Evolutionary conservation across 2,888 invertebrate genomes (phyloP), one percentile per base, ranked within the genome.

Genomic region (Ornithoptera priamus): DNA sequence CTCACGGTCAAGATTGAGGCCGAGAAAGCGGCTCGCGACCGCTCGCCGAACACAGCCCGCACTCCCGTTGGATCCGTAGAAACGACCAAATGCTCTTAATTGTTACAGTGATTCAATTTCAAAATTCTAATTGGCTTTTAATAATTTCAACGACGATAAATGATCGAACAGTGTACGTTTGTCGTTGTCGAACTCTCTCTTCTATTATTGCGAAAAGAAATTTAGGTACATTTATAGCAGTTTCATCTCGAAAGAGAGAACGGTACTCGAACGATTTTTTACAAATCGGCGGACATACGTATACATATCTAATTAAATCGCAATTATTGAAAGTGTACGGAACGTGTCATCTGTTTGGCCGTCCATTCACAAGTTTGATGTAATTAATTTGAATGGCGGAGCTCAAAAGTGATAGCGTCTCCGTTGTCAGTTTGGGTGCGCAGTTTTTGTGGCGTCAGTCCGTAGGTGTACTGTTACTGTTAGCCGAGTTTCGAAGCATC

Each of bases 391-490:
- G 82, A 89, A 87, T 86, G 81, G 80, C 80, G 81, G 78, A 80
- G 82, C 81, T 88, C 88, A 87, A 87, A 86, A 86, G 85, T 85
- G 82, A 81, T 80, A 79, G 81, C 81, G 80, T 78, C 80, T 77
- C 80, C 78, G 81, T 78, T 79, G 80, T 79, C 80, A 80, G 79
- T 80, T 77, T 81, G 85, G 85, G 84, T 85, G 87, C 82, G 75
- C 78, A 83, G 83, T 90, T 91, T 90, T 90, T 89, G 85, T 85
- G 80, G 77, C 78, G 73, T 77, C 78, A 75, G 84, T 87, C 78
- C 75, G 84, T 87, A 84, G 85, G 85, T 88, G 86, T 89, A 91
- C 89, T 88, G 85, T 88, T 87, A 89, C 85, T 87, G 87, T 88
- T 90, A 90, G 86, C 90, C 88, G 89, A 89, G 87, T 89, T 90